Base-by-base conservation (phyloP, 2,888 invertebrate genomes). In the Asteroscopus sphinx region DNA sequence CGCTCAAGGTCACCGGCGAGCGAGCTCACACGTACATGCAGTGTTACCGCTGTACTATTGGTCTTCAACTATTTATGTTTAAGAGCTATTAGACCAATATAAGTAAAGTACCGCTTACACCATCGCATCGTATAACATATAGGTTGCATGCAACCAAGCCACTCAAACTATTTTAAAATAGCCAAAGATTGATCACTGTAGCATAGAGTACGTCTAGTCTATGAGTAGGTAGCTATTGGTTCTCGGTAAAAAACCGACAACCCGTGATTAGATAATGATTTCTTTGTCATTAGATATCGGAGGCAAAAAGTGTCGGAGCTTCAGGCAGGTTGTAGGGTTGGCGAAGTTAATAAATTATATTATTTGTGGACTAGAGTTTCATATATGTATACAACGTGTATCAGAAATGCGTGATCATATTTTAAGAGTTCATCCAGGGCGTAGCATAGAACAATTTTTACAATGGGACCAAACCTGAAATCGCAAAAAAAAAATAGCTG, bases 281-380 rank as follows among this genome's bases (percentile, higher is more conserved):
- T 85, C 84, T 89, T 90, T 90, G 91, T 91, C 88, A 87, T 89
- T 88, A 88, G 83, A 86, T 85, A 86, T 85, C 67, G 80, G 80
- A 85, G 81, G 88, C 81, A 90, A 90, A 89, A 90, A 90, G 82
- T 86, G 84, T 80, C 59, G 77, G 80, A 57, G 68, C 68, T 57
- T 55, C 55, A 54, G 54, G 55, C 58, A 28, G 32, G 53, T 11
- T 5, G n/a, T 67, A 85, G 85, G 86, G 86, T 42, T 85, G 82
- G 2, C 68, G 35, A 37, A 36, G 17, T 3, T 21, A 4, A 21
- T 3, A 21, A 21, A 21, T 4, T 4, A 4, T 21, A 21, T 21
- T 21, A n/a, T n/a, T n/a, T n/a, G n/a, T n/a, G n/a, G n/a, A n/a
- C n/a, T n/a, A n/a, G n/a, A n/a, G n/a, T n/a, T n/a, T n/a, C n/a